Percentiles rank a stretch among this genome's conserved stretches.
Conservation (phyloP, 2,113 vertebrate species). For the Platysteira castanea region DNA sequence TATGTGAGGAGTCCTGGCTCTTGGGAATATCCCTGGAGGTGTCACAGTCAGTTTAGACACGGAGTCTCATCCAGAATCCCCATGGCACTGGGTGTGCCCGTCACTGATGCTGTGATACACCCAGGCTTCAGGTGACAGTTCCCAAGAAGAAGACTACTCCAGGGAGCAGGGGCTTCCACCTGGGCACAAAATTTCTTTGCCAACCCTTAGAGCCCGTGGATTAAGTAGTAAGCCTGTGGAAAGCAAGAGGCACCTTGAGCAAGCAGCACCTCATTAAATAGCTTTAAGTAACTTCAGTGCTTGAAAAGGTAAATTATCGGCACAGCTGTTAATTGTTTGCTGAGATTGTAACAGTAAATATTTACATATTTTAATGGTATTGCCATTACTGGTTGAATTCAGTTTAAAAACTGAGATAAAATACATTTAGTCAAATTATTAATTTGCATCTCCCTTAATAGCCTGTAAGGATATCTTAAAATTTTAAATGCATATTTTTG, state of each 20-base stretch:
- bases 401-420: neutral
- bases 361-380: neutral
- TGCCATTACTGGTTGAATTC: neutral
- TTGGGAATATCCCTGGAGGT: neutral
- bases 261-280: neutral
- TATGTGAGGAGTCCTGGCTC: neutral
- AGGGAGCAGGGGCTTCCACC: neutral
- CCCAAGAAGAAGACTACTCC: neutral
- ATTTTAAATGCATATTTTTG: neutral
- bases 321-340: neutral
- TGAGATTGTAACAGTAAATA: neutral
- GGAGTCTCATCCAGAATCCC: neutral
- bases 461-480: neutral
- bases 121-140: neutral
- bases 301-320: neutral
- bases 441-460: neutral
- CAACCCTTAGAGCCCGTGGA: neutral
- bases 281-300: neutral
- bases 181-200: neutral
- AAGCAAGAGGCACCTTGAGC: neutral
- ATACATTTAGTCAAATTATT: neutral
- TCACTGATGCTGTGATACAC: neutral
- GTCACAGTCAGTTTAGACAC: fast-evolving
- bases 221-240: neutral
- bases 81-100: fast-evolving